These are phyloP conservation scores for Metacarcinus magister DNA, from an alignment of 2,888 invertebrate genomes.

Conservation along the genomic window DNA sequence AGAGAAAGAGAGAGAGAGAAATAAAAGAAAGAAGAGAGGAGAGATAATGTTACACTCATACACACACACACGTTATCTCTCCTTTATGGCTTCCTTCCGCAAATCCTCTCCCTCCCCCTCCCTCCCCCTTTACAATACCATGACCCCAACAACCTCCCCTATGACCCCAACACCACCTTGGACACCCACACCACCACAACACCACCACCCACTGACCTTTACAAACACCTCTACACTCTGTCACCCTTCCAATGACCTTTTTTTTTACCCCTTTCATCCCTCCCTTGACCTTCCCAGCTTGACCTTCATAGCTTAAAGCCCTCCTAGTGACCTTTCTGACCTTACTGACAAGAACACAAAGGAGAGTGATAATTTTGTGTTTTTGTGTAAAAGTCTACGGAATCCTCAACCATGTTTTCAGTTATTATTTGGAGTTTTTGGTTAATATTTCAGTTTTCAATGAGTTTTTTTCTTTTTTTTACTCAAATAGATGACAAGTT, in stretches of 20 bases:
- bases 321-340: background rate
- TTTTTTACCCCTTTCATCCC: no score
- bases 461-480: no score
- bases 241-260: background rate
- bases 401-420: background rate
- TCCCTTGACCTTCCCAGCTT: no score
- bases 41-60: background rate
- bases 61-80: background rate
- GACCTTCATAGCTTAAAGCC: no score
- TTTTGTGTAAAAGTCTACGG: background rate
- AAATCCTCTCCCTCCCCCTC: background rate
- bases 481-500: no score
- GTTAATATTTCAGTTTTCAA: no score
- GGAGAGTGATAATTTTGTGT: background rate
- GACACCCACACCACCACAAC: no score
- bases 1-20: background rate
- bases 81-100: background rate
- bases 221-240: background rate
- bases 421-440: background rate
- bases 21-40: background rate
- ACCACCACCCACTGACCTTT: background rate
- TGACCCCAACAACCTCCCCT: background rate
- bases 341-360: background rate
- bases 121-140: background rate
- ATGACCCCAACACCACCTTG: background rate